These are phyloP conservation scores for Limonius californicus DNA, from an alignment of 1,140 invertebrate species.

Conservation along the genomic window DNA sequence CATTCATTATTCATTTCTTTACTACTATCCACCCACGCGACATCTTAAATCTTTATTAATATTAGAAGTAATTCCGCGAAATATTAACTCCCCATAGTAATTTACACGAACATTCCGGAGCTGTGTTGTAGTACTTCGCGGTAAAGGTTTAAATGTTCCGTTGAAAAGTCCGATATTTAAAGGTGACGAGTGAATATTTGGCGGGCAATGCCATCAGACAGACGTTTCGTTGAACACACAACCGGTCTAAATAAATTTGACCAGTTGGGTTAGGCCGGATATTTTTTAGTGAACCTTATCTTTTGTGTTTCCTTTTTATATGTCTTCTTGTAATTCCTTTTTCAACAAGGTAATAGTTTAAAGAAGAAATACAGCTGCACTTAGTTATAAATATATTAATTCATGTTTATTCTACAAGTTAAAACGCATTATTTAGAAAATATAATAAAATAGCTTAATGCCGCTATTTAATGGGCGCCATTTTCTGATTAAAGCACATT, in stretches of 20 bases:
- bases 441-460: no score
- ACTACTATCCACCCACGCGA: background rate
- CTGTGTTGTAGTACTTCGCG: background rate
- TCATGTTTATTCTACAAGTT: no score
- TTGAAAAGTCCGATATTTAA: background rate
- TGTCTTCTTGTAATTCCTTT: no score
- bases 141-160: constrained; percentile 2
- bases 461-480: no score
- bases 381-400: no score
- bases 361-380: no score
- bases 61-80: background rate
- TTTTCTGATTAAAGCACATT: no score
- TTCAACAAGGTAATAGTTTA: no score
- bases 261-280: constrained; percentile 15
- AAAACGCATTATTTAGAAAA: no score
- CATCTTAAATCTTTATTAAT: background rate
- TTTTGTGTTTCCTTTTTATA: no score
- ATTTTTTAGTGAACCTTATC: background rate
- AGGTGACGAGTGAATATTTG: constrained; percentile 1
- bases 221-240: constrained; percentile 12
- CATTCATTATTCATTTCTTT: background rate
- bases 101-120: background rate
- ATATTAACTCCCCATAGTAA: background rate
- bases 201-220: constrained; percentile 13
- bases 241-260: constrained; percentile 17